Base-by-base conservation (phyloP, 1,140 invertebrate species). In the Eufriesea mexicana region DNA sequence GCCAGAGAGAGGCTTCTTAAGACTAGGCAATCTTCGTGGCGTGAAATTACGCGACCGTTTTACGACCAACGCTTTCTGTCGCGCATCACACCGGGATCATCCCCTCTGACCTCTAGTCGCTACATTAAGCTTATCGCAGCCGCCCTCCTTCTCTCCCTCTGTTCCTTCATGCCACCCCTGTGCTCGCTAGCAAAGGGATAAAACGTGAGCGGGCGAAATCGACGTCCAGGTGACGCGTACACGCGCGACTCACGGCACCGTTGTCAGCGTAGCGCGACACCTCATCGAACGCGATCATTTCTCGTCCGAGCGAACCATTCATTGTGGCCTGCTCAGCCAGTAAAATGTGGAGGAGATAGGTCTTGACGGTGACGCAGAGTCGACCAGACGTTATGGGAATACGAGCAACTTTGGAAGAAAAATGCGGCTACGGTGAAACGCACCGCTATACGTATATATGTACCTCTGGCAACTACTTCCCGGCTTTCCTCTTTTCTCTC, bases 11-110 rank as follows among this genome's bases (percentile, higher is more conserved):
- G 55, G 28, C 35, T 84, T 51, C 66, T 75, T 74, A 51, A 84
- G 79, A 84, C 54, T 66, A 72, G 59, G 64, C 74, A 66, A 86
- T 87, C 54, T 75, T 79, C 67, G 25, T 75, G 79, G 59, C 73
- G 61, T 85, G 64, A 86, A 86, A 86, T 86, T 86, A 83, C 70
- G 76, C 73, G 25, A 66, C 59, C 55, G 67, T 67, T 81, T 80
- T n/a, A 51, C 59, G 59, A 61, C 45, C 59, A 77, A 82, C 73
- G 20, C 23, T 62, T 70, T 74, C 55, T 70, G 35, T 55, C n/a
- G n/a, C 35, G 59, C 70, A 57, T 28, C 57, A 66, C 25, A 59
- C 62, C 72, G 78, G 55, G 83, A 86, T 85, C 74, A 51, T 75
- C 64, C 84, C 45, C 7, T 59, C 20, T 42, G 68, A 67, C 74